A percentile compares a stretch with the other conserved stretches of the same genome.
These are phyloP conservation scores for Etheostoma perlongum DNA, from an alignment of 2,797 vertebrate species.

Conservation along the genomic window DNA sequence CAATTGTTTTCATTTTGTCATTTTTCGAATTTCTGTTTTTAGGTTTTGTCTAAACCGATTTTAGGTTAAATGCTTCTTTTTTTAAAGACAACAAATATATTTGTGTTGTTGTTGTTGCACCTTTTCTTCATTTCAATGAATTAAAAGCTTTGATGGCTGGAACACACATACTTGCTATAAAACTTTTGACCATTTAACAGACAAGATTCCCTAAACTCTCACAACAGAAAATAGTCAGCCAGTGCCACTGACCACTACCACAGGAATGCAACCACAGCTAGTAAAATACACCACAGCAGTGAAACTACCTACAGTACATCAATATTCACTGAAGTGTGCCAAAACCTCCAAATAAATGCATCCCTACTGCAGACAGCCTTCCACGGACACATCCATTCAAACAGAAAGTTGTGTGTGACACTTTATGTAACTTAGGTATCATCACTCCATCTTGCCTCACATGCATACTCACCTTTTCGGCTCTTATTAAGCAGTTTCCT, in stretches of 20 bases:
- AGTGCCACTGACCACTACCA: slow-evolving; percentile 76
- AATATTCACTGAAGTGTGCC: slow-evolving; percentile 76
- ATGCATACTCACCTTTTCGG: slow-evolving; percentile 60
- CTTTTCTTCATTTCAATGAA: slow-evolving; percentile 10
- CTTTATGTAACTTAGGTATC: slow-evolving; percentile 64
- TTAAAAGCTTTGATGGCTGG: slow-evolving; percentile 22
- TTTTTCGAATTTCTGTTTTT: background rate
- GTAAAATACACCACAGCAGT: slow-evolving; percentile 79
- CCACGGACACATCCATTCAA: slow-evolving; percentile 55
- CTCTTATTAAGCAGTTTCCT: slow-evolving; percentile 76
- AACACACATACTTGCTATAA: slow-evolving; percentile 41
- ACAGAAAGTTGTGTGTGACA: slow-evolving; percentile 55
- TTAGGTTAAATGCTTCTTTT: background rate
- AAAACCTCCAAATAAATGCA: slow-evolving; percentile 73
- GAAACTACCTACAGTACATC: slow-evolving; percentile 80
- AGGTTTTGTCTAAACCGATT: background rate
- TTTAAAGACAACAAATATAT: background rate
- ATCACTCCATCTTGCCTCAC: slow-evolving; percentile 70
- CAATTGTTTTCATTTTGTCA: background rate
- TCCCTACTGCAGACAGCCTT: slow-evolving; percentile 60
- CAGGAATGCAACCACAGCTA: slow-evolving; percentile 81
- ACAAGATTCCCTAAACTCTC: slow-evolving; percentile 73
- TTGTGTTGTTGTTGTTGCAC: background rate
- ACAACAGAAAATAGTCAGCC: slow-evolving; percentile 70
- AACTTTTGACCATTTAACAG: slow-evolving; percentile 58